A percentile compares a stretch with the other conserved stretches of the same genome.
Conservation (phyloP, 1,140 invertebrate genomes). For the Acromyrmex echinatior region DNA sequence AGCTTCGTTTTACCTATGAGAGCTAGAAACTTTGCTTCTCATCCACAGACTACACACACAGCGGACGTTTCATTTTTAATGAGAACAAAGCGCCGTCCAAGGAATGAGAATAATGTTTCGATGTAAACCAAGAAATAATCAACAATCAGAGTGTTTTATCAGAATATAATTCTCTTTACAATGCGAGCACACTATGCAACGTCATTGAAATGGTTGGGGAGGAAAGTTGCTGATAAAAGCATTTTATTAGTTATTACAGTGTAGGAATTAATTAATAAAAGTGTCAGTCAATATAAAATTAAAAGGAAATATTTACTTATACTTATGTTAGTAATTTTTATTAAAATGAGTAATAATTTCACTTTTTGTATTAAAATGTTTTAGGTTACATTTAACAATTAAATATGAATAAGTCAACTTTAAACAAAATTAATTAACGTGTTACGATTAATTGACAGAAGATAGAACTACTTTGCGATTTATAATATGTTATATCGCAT, state of each 20-base stretch:
- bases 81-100: not conserved
- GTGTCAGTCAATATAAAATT: not conserved
- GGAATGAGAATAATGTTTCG: not conserved
- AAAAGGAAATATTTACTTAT: not conserved
- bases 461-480: not conserved
- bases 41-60: not conserved
- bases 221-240: slow-evolving; percentile 1
- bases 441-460: not conserved
- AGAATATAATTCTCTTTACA: slow-evolving; percentile 34
- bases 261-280: slow-evolving; percentile 14
- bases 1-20: slow-evolving; percentile 21
- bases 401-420: not conserved
- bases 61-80: slow-evolving; percentile 27
- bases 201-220: not conserved
- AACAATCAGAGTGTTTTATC: slow-evolving; percentile 15
- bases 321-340: not conserved
- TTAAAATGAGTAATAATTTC: slow-evolving; percentile 29
- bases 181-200: not conserved
- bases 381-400: not conserved
- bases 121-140: not conserved
- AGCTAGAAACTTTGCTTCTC: not conserved
- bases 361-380: not conserved
- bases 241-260: not conserved
- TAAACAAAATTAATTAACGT: not conserved
- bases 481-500: not conserved